These are phyloP conservation scores for Metacarcinus magister DNA, from an alignment of 2,888 invertebrate genomes.

Conservation along the genomic window DNA sequence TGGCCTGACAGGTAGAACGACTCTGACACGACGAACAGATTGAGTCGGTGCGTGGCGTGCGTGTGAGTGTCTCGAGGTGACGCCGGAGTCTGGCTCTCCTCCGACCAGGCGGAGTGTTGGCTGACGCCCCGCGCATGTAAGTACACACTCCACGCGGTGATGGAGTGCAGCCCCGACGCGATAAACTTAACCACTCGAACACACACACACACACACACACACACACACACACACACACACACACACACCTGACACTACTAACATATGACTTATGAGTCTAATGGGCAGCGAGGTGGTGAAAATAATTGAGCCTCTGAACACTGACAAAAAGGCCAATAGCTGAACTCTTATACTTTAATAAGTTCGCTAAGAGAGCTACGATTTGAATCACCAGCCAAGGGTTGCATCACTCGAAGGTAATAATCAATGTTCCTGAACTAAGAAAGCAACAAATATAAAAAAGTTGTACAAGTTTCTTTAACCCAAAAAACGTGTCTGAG, in stretches of 20 bases:
- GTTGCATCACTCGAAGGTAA: background rate
- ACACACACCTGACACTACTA: background rate
- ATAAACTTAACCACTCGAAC: constrained; percentile 62
- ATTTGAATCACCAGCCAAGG: background rate
- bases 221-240: constrained; percentile 53
- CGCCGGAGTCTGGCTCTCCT: constrained; percentile 49
- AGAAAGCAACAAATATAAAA: background rate
- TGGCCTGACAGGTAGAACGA: constrained; percentile 52
- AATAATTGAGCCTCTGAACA: constrained; percentile 40
- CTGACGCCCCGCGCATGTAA: constrained; percentile 52
- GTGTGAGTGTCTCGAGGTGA: constrained; percentile 47
- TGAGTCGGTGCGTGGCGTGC: constrained; percentile 34
- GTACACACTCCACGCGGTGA: constrained; percentile 55
- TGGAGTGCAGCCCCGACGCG: constrained; percentile 42
- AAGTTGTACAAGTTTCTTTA: background rate
- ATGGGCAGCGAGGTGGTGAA: background rate
- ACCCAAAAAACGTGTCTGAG: background rate
- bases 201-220: constrained; percentile 54
- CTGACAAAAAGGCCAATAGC: constrained; percentile 9
- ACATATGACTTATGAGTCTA: constrained; percentile 34
- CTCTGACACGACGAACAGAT: constrained; percentile 50
- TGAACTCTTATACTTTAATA: background rate
- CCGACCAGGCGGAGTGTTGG: constrained; percentile 20
- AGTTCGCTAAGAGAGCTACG: background rate
- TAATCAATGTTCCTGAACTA: background rate